Evolutionary conservation across 2,113 vertebrate species (phyloP), one percentile per base, ranked within the genome.

Genomic region (Gallinago paraguaiae): DNA sequence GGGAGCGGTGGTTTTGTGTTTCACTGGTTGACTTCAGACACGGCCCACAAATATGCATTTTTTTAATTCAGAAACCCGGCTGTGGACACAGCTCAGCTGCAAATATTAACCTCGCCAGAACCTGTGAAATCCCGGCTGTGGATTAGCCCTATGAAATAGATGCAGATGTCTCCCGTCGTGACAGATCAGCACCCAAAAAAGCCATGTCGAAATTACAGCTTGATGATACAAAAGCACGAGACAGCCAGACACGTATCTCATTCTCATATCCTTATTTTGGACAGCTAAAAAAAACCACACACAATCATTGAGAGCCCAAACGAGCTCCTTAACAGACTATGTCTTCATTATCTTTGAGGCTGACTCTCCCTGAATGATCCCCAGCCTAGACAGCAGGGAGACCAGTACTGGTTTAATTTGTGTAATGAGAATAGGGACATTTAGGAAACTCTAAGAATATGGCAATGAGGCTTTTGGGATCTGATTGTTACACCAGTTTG

Each of bases 51-150:
- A 85, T 67, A 82, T 24, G 11, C 9, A 20, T 50, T 93, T 96
- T 95, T 88, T 67, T 28, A 59, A 85, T 95, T 93, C 89, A 91
- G 85, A 95, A 96, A 83, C 53, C 46, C 1, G 3, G 81, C 61
- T 95, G 72, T 33, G 79, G 75, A n/a, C 10, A 24, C 54, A 79
- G 75, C 60, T 85, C 43, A 70, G 95, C 91, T 91, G 87, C 90
- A 97, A 79, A 82, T 63, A 95, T 68, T 87, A 95, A 93, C 90
- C 91, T 92, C 43, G 43, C n/a, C 95, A 90, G 94, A 93, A 91
- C 63, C 57, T 76, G 95, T 82, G 88, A 96, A 82, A 78, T 85
- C 74, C 33, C 33, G 59, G 30, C 22, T 74, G 68, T 43, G 23
- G 87, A 84, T 94, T 56, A 95, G 71, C 79, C 78, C 76, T 67